Conservation (phyloP, 2,797 vertebrate species). For the Denticeps clupeoides region DNA sequence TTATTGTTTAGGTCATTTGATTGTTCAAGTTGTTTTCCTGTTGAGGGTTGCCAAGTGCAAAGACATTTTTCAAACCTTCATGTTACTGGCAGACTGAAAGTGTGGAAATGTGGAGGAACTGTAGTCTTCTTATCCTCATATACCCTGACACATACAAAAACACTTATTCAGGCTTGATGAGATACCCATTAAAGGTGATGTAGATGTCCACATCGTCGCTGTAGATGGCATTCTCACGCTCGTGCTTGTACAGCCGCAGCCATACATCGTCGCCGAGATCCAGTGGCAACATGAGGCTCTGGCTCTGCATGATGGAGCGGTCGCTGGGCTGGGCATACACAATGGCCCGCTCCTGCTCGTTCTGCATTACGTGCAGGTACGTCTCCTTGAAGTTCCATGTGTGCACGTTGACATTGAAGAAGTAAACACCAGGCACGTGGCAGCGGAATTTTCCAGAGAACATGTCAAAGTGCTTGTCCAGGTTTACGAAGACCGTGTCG, state of each 20-base stretch:
- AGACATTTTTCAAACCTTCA: not conserved
- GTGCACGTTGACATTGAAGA: conserved; percentile 91
- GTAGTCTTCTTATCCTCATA: no score
- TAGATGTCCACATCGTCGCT: conserved; percentile 85
- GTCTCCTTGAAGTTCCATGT: conserved; percentile 99
- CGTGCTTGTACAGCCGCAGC: conserved; percentile 81
- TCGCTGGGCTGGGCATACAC: conserved; percentile 88
- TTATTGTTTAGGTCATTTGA: not conserved
- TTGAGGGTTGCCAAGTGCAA: no score
- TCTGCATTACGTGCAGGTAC: conserved; percentile 85
- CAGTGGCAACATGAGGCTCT: conserved; percentile 83
- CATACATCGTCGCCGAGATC: conserved; percentile 69
- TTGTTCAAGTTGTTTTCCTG: not conserved
- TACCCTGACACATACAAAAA: no score
- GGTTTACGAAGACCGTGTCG: conserved; percentile 85
- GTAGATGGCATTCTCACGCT: conserved; percentile 86
- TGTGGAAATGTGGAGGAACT: no score
- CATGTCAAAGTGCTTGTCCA: conserved; percentile 79
- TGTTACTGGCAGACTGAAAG: no score
- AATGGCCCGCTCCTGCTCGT: conserved; percentile 69
- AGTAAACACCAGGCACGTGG: conserved; percentile 72
- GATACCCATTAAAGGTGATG: conserved; percentile 86
- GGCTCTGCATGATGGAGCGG: conserved; percentile 97
- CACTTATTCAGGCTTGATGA: conserved; percentile 57
- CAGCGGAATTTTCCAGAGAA: conserved; percentile 74